Conservation (phyloP, 92 coral and sea anemone genomes). For the Actinostola sp. region DNA sequence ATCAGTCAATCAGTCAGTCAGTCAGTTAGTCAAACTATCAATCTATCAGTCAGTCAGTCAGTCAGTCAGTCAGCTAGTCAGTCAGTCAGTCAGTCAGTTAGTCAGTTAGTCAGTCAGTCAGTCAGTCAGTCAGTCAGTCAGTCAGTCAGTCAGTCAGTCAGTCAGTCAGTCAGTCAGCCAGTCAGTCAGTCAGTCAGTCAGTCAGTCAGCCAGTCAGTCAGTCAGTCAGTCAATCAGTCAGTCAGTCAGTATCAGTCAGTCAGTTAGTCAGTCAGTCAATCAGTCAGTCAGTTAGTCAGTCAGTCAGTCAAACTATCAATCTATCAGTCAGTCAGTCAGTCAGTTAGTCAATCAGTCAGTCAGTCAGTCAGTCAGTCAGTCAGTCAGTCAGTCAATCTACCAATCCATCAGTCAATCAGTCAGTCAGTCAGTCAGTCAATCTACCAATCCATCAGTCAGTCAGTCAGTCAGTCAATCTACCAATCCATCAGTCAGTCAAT, state of each 20-base stretch:
- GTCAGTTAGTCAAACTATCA: constrained; percentile 20
- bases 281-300: neutral
- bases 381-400: constrained; percentile 10
- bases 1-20: neutral
- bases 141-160: too few relatives aligned
- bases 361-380: neutral
- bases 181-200: neutral
- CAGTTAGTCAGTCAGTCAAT: constrained; percentile 2
- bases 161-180: neutral
- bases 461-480: neutral
- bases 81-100: too few relatives aligned
- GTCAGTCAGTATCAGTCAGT: too few relatives aligned
- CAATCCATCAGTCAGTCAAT: neutral
- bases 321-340: neutral
- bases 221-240: neutral
- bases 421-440: neutral
- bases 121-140: too few relatives aligned
- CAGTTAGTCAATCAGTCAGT: neutral
- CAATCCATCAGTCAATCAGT: neutral
- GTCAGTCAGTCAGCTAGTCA: neutral
- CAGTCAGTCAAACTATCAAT: constrained; percentile 16
- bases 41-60: neutral
- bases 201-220: neutral
- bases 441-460: constrained; percentile 35
- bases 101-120: neutral